Evolutionary conservation across 2,888 invertebrate genomes (phyloP), one percentile per base, ranked within the genome.

Genomic region (Quadroppia sp.): DNA sequence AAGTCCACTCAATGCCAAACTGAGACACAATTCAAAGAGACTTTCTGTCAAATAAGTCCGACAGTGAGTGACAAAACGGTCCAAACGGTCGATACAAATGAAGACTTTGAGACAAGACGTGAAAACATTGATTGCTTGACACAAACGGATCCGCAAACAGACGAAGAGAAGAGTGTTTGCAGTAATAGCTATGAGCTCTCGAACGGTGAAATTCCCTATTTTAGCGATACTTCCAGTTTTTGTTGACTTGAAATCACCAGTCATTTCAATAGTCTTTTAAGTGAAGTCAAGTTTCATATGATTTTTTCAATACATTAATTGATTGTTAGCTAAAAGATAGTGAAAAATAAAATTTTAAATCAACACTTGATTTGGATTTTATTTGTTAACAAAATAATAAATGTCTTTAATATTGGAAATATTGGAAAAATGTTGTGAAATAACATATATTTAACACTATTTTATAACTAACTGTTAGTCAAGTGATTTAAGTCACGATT

Each of bases 161-260:
- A 59, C 15, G 59, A 59, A 15, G 59, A 59, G 20, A 59, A 25
- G 11, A 25, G 59, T 59, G 7, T 40, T 6, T 9, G 13, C 13
- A 40, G 59, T 59, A 25, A 20, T 15, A 59, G 59, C 15, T 59
- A 59, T 59, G 59, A 59, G 20, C 7, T 59, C 4, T 59, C 59
- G 11, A 25, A 25, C 25, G 59, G 59, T 9, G 59, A 59, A 25
- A 25, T 59, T 9, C 59, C 59, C 11, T 59, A 25, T 25, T 25
- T 59, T 13, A 50, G 50, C 50, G 50, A 50, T 50, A 6, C 7
- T 50, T 50, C 50, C 7, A 50, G 50, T 17, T 50, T 13, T 50
- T 50, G 50, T n/a, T 50, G n/a, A 50, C 6, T 6, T 13, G n/a
- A 7, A 50, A 7, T n/a, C 17, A 50, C 17, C 17, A 13, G 40